Conservation (phyloP, 2,113 vertebrate species). For the Elgaria multicarinata region DNA sequence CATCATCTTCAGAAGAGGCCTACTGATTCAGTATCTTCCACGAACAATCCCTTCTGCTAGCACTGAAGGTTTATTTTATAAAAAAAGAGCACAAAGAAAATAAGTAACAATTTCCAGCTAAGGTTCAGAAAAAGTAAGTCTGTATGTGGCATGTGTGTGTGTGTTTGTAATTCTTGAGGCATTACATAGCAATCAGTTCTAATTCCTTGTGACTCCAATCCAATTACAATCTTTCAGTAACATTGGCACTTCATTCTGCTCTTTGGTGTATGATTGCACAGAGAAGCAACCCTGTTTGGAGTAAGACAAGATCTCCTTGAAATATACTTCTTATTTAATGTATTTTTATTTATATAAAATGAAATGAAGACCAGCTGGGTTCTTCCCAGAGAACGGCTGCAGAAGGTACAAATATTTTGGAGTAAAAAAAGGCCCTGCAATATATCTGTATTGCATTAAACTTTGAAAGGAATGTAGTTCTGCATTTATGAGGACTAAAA, state of each 20-base stretch:
- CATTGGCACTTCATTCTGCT: conserved; percentile 14
- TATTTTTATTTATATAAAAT: conserved; percentile 52
- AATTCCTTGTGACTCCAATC: conserved; percentile 20
- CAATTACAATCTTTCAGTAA: conserved; percentile 46
- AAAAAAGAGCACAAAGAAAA: neutral
- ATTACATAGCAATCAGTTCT: conserved; percentile 24
- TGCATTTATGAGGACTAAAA: neutral
- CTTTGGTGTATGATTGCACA: conserved; percentile 54
- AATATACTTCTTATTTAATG: conserved; percentile 57
- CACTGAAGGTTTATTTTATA: neutral
- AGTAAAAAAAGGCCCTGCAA: conserved; percentile 44
- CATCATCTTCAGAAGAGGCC: neutral
- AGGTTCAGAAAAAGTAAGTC: neutral
- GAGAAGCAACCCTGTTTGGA: conserved; percentile 57
- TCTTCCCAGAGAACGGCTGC: conserved; percentile 35
- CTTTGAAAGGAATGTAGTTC: conserved; percentile 21
- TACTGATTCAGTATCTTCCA: neutral
- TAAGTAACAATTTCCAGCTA: neutral
- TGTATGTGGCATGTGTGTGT: neutral
- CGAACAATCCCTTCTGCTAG: neutral
- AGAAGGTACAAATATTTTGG: conserved; percentile 56
- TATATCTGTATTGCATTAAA: conserved; percentile 54
- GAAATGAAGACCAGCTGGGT: conserved; percentile 53
- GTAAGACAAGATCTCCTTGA: conserved; percentile 53
- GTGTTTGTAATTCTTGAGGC: conserved; percentile 8